Evolutionary conservation across 2,888 invertebrate species (phyloP), one percentile per base, ranked within the genome.

Genomic region (Acleris literana): DNA sequence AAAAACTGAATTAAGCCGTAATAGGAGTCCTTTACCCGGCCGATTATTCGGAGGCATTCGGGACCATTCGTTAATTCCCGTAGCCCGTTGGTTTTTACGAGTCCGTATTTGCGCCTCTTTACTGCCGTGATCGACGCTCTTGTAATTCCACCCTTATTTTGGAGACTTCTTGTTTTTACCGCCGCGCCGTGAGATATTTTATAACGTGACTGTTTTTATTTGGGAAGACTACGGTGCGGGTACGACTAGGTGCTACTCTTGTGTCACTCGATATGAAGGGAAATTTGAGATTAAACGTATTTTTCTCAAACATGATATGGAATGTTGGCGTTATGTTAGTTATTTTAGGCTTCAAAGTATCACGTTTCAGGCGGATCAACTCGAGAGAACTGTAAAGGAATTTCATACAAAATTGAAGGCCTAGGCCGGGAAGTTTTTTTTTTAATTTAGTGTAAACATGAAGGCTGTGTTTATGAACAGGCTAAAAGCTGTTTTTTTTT

Each of bases 61-160:
- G 39, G 18, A 53, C 46, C 54, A 60, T 65, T 54, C 64, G 64
- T 60, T 60, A 64, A 64, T 59, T 63, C 62, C 43, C 57, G 53
- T 18, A 9, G 55, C 18, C 53, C 64, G 60, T 65, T 65, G 59
- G 59, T 65, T 65, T 65, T 65, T 60, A 65, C 64, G 64, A 60
- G 46, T 33, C 46, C 16, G 59, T 60, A 60, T 60, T 65, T 60
- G 59, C 55, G 60, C 60, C 59, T 55, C 60, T 60, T 60, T 60
- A 65, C 48, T 29, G 55, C 49, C 49, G 49, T 60, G 64, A 65
- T 65, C 64, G 64, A 59, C 60, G 64, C 55, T 58, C 16, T 20
- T 60, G 54, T 65, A 55, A 65, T 65, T 65, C 49, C 64, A 48
- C 54, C 52, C 53, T 51, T 18, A 33, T 48, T 48, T 59, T 43